Base-by-base conservation (phyloP, 1,140 invertebrate species). In the Dreissena polymorpha region DNA sequence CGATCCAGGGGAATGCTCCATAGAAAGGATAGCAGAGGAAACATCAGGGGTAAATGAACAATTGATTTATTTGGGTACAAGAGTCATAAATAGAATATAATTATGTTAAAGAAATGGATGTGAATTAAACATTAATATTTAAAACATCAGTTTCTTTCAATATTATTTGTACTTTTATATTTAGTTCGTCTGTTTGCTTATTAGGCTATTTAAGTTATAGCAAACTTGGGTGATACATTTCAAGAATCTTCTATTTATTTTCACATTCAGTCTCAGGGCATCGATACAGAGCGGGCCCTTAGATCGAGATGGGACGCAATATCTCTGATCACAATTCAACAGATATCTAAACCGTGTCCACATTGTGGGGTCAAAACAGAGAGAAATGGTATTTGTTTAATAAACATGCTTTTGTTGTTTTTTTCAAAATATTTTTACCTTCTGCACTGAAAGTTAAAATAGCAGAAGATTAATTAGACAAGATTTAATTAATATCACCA, bases 301-400 rank as follows among this genome's bases (percentile, higher is more conserved):
- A 88, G 96, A 93, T 95, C 96, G 16, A 94, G 95, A 88, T 97
- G 96, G 96, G 96, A 97, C 74, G 95, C 95, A 90, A 95, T 95
- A 49, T 96, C 94, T 78, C 95, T 95, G 88, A 94, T 95, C 67
- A 95, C 95, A 0, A 97, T 98, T 83, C 95, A 95, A 93, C 95
- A 96, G 77, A 95, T 95, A 10, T 97, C 96, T 14, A 98, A 98
- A 93, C 96, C 96, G 0, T 98, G 97, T 92, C 97, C 97, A 2
- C 96, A 96, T 88, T 98, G 97, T 93, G 94, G 96, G 86, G 97
- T 96, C 14, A 96, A 96, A 55, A 98, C 97, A 3, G 97, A 98
- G 93, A 88, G 78, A 87, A 84, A 77, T 86, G 90, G 90, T 91
- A 75, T 77, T 79, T 71, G 25, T 2, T 60, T 60, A 60, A 60